These are phyloP conservation scores for Rhinoraja longicauda DNA, from an alignment of 2,797 vertebrate species.

Conservation along the genomic window DNA sequence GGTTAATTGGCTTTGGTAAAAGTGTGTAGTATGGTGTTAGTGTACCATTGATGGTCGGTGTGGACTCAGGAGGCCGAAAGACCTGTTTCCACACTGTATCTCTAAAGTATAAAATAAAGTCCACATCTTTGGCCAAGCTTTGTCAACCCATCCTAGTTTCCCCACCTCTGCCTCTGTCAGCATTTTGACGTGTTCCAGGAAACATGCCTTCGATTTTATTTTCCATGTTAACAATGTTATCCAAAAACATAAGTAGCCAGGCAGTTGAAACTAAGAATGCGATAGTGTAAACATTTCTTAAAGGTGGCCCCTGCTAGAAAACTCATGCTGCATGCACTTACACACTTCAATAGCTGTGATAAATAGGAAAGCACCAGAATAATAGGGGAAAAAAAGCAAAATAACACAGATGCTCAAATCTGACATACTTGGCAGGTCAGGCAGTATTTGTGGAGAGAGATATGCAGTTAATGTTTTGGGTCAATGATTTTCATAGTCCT, in stretches of 20 bases:
- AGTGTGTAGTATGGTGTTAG: too few relatives aligned
- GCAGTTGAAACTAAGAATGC: not conserved
- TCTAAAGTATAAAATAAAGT: not conserved
- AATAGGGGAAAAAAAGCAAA: too few relatives aligned
- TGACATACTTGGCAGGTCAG: too few relatives aligned
- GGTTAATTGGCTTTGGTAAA: too few relatives aligned
- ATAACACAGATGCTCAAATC: too few relatives aligned
- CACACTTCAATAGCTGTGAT: not conserved
- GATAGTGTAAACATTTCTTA: not conserved
- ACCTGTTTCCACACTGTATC: too few relatives aligned
- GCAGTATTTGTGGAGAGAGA: too few relatives aligned
- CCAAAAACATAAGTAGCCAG: not conserved
- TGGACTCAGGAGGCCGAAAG: too few relatives aligned
- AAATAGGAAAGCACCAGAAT: not conserved
- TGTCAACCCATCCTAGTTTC: not conserved
- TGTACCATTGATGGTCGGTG: too few relatives aligned
- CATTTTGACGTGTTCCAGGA: not conserved
- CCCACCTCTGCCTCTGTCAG: not conserved
- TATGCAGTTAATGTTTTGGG: too few relatives aligned
- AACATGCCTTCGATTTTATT: not conserved
- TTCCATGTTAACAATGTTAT: not conserved
- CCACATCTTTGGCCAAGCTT: not conserved
- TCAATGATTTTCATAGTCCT: too few relatives aligned
- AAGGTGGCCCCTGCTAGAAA: not conserved
- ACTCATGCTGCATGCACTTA: not conserved